phyloP scores from a whole-genome alignment of 2,113 vertebrate genomes.

The Lagenorhynchus albirostris region DNA sequence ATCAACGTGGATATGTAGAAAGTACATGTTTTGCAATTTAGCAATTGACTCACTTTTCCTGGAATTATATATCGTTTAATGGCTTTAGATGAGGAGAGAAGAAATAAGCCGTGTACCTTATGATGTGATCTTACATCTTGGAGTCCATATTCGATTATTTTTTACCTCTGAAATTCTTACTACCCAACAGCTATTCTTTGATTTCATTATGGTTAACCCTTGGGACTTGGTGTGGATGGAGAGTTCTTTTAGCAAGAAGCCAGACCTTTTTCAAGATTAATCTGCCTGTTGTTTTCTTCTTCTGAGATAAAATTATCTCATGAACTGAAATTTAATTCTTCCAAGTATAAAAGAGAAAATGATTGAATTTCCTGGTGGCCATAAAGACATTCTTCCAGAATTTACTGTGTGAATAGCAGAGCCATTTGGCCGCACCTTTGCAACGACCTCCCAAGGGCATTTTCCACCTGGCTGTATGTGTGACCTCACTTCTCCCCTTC shows the following conservation, averaged over 20 bases:
- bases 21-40: background rate
- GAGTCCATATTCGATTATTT: background rate
- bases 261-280: background rate
- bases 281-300: background rate
- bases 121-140: background rate
- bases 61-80: background rate
- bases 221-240: background rate
- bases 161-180: background rate
- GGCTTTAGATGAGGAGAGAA: background rate
- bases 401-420: background rate
- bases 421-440: background rate
- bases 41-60: background rate
- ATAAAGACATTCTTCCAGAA: background rate
- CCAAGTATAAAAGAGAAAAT: background rate
- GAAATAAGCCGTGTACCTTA: background rate
- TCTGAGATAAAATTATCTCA: slow-evolving; percentile 17
- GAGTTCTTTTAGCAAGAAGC: background rate
- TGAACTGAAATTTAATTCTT: slow-evolving; percentile 7
- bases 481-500: background rate
- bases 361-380: background rate
- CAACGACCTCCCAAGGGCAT: background rate
- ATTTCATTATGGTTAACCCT: background rate
- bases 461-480: background rate
- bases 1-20: background rate
- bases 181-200: background rate